A percentile compares a stretch with the other conserved stretches of the same genome.
Evolutionary conservation across 1,140 invertebrate genomes (phyloP).

Genomic region (Sycobia sp.): DNA sequence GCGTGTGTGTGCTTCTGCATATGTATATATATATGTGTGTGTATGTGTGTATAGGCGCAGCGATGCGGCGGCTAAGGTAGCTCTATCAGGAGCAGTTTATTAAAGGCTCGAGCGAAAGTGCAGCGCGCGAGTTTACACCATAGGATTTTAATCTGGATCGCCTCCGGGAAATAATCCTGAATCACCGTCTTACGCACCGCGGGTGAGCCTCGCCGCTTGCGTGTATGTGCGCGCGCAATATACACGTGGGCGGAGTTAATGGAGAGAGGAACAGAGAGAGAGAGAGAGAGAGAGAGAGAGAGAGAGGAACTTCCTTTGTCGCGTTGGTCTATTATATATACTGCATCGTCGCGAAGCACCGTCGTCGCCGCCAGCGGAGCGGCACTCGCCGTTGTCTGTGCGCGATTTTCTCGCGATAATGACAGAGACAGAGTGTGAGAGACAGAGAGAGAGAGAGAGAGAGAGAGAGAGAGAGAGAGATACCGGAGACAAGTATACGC

Average conservation of each 20-base stretch:
- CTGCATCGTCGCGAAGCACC: no score
- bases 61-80: no score
- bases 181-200: slow-evolving; percentile 29
- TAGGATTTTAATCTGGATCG: slow-evolving; percentile 20
- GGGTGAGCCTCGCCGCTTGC: no score
- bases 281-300: not conserved
- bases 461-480: not conserved
- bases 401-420: slow-evolving; percentile 23
- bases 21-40: no score
- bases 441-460: slow-evolving; percentile 9
- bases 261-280: no score
- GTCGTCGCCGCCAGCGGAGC: not conserved
- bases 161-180: slow-evolving; percentile 9
- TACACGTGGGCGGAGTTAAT: not conserved
- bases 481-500: no score
- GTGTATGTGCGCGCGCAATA: no score
- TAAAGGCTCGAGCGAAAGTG: slow-evolving; percentile 24
- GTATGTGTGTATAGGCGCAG: no score
- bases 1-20: no score
- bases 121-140: no score
- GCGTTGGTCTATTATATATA: slow-evolving; percentile 24
- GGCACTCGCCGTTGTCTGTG: no score
- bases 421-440: not conserved
- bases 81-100: no score
- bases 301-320: slow-evolving; percentile 10